Percentiles rank a stretch among this genome's conserved stretches.
Evolutionary conservation across 2,113 vertebrate species (phyloP).

Genomic region (pig (Sus scrofa)): DNA sequence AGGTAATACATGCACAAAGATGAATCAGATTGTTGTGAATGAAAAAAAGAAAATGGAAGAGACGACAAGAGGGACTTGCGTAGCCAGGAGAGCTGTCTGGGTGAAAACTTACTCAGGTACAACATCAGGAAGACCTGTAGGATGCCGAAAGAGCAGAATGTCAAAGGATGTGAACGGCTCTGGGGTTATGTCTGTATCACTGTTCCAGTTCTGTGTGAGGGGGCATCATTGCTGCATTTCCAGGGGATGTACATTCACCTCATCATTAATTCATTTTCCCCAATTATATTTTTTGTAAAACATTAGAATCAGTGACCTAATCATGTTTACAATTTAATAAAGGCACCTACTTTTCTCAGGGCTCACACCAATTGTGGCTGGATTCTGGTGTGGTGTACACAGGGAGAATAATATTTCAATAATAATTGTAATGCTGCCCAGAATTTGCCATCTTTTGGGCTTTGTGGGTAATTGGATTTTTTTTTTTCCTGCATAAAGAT

Average conservation of each 20-base stretch:
- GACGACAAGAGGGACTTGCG: not conserved
- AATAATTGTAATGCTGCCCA: not conserved
- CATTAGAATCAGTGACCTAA: not conserved
- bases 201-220: not conserved
- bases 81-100: not conserved
- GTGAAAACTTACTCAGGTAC: not conserved
- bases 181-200: not conserved
- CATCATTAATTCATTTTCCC: not conserved
- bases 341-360: not conserved
- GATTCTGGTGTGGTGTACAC: not conserved
- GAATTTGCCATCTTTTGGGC: not conserved
- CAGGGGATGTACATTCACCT: not conserved
- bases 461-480: not conserved
- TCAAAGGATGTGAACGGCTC: not conserved
- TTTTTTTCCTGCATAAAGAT: not conserved
- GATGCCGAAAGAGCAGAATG: not conserved
- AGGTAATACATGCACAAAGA: not conserved
- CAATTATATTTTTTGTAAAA: not conserved
- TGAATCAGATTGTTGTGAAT: not conserved
- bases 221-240: not conserved
- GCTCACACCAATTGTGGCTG: not conserved
- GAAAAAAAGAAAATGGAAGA: not conserved
- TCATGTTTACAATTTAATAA: slow-evolving; percentile 1
- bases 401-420: not conserved
- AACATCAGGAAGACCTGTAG: not conserved